Percentiles rank a stretch among this genome's conserved stretches.
Evolutionary conservation across 2,888 invertebrate species (phyloP).

Genomic region (Leptopilina drosophilae): DNA sequence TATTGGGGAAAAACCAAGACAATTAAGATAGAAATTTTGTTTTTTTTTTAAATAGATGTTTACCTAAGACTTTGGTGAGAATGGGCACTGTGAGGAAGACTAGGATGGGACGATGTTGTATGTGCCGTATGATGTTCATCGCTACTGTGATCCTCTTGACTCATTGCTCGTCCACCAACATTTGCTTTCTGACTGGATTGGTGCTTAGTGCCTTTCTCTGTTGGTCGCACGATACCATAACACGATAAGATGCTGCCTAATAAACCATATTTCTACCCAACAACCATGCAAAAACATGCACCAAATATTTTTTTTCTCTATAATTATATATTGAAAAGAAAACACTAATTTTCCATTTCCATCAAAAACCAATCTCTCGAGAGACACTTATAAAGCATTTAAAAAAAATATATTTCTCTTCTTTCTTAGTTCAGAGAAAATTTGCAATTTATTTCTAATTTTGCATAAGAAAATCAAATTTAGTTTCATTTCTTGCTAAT

Average conservation of each 20-base stretch:
- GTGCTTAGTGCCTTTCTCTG: conserved; percentile 71
- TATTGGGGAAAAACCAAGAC: conserved; percentile 2
- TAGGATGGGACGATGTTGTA: conserved; percentile 74
- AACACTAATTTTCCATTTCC: too few species aligned
- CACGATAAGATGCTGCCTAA: conserved; percentile 68
- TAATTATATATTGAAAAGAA: too few species aligned
- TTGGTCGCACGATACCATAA: conserved; percentile 67
- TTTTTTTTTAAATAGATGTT: not conserved
- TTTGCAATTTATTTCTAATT: too few species aligned
- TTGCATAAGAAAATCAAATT: too few species aligned
- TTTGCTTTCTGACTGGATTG: conserved; percentile 67
- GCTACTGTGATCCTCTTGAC: conserved; percentile 78
- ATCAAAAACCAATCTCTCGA: not conserved
- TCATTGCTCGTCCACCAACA: conserved; percentile 72
- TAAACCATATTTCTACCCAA: conserved; percentile 63
- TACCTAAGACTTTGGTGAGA: conserved; percentile 76
- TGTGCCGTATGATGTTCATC: conserved; percentile 77
- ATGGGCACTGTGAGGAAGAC: conserved; percentile 73
- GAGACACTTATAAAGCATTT: too few species aligned
- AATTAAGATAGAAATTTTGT: not conserved
- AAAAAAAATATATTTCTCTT: too few species aligned
- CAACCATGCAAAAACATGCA: conserved; percentile 63
- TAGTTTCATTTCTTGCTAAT: too few species aligned
- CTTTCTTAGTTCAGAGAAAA: too few species aligned
- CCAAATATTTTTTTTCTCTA: conserved; percentile 37